These are phyloP conservation scores for Anguilla marmorata DNA, from an alignment of 2,797 vertebrate genomes.

Conservation along the genomic window DNA sequence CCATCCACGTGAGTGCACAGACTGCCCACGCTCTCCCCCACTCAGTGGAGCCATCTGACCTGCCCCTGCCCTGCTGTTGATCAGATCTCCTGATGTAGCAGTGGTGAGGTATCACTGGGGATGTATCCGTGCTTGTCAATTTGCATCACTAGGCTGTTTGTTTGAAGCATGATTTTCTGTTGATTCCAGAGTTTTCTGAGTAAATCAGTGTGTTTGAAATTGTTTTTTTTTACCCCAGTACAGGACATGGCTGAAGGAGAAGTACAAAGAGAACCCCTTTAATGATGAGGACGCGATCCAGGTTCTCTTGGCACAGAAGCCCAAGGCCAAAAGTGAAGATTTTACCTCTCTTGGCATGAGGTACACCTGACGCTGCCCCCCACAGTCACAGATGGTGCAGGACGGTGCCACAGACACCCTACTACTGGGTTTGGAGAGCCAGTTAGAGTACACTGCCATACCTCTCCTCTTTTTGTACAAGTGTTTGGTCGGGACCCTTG, in stretches of 20 bases:
- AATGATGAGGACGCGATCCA: constrained; percentile 83
- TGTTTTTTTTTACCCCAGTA: constrained; percentile 67
- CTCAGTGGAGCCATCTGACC: background rate
- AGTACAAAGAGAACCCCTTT: constrained; percentile 85
- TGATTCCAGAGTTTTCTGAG: background rate
- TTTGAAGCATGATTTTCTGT: background rate
- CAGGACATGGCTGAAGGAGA: constrained; percentile 82
- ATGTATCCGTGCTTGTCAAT: background rate
- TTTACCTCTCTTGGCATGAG: background rate
- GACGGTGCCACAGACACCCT: background rate
- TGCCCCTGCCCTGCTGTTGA: background rate
- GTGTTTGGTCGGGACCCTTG: background rate
- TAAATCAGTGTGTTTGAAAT: background rate
- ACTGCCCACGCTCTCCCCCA: background rate
- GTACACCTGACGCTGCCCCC: constrained; percentile 17
- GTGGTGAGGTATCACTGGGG: background rate
- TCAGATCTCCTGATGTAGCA: background rate
- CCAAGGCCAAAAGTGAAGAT: constrained; percentile 42
- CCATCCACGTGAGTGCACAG: constrained; percentile 72
- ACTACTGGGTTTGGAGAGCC: constrained; percentile 17
- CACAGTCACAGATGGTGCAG: background rate
- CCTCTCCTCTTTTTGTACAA: constrained; percentile 4
- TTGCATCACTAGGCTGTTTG: background rate
- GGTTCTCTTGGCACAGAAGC: constrained; percentile 72
- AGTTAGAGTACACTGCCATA: background rate